Evolutionary conservation across 2,113 vertebrate species (phyloP).

Genomic region (Oreochromis spilurus): DNA sequence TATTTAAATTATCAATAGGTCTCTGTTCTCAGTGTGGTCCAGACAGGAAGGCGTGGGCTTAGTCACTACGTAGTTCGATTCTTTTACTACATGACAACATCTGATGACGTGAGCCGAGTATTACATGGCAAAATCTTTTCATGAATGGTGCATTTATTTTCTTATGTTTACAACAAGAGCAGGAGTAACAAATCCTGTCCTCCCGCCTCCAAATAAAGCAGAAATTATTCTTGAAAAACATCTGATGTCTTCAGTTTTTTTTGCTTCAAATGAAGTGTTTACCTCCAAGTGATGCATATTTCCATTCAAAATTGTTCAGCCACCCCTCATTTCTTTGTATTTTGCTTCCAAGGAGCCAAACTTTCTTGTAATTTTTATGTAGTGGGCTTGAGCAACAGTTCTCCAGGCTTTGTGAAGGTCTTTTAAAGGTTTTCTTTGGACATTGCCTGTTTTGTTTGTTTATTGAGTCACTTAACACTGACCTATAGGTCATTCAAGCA

Average conservation of each 20-base stretch:
- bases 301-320: not conserved
- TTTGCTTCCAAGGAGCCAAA: not conserved
- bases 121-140: not conserved
- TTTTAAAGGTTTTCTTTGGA: not conserved
- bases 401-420: not conserved
- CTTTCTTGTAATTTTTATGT: not conserved
- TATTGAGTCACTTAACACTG: not conserved
- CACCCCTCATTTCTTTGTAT: not conserved
- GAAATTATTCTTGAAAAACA: not conserved
- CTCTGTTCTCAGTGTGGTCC: not conserved
- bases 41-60: not conserved
- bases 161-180: not conserved
- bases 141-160: not conserved
- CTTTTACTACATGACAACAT: not conserved
- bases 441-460: not conserved
- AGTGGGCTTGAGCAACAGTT: not conserved
- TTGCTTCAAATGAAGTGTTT: not conserved
- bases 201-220: not conserved
- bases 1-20: not conserved
- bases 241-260: not conserved
- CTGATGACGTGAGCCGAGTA: accelerated
- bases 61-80: not conserved
- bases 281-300: not conserved
- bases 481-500: not conserved
- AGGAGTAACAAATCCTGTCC: not conserved